Base-by-base conservation (phyloP, 2,888 invertebrate species). In the Miltochrista miniata region DNA sequence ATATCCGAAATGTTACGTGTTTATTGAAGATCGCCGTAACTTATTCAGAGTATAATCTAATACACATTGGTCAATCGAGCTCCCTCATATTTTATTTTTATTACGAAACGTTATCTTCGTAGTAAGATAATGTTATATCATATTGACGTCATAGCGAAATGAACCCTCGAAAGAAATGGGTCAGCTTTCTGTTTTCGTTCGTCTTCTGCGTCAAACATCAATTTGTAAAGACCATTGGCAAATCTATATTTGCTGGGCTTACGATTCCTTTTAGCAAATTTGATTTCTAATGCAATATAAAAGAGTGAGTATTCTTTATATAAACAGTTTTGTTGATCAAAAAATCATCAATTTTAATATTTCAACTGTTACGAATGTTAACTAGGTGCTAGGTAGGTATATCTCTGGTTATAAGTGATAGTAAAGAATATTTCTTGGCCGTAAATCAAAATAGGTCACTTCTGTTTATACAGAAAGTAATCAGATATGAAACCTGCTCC, bases 141-240 rank as follows among this genome's bases (percentile, higher is more conserved):
- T 65, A 78, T 81, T 87, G 87, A 90, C 90, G 90, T 90, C 90
- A 90, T 59, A 56, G 34, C 56, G 38, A 59, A 69, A 70, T 71
- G 74, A 72, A 75, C 68, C 68, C 76, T 76, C 74, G 68, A 75
- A 79, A 81, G 79, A 89, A 86, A 85, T 87, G 82, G 90, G 88
- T 81, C 88, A 84, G 68, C 71, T 79, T 79, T 79, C 77, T 68
- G 77, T 79, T 83, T 86, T 83, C 18, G 76, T 86, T 83, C 18
- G 76, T 67, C 61, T 61, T 74, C 74, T 79, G 74, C 85, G 82
- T 86, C 86, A 85, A 75, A 67, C 77, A 70, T 70, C 70, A 68
- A 74, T 72, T 64, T 51, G 49, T 52, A 53, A 69, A 70, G 60
- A 53, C 67, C 56, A 64, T 63, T 62, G 48, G 58, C 63, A 58